A percentile compares a stretch with the other conserved stretches of the same genome.
These are phyloP conservation scores for Sarcoramphus papa DNA, from an alignment of 2,797 vertebrate genomes.

Conservation along the genomic window DNA sequence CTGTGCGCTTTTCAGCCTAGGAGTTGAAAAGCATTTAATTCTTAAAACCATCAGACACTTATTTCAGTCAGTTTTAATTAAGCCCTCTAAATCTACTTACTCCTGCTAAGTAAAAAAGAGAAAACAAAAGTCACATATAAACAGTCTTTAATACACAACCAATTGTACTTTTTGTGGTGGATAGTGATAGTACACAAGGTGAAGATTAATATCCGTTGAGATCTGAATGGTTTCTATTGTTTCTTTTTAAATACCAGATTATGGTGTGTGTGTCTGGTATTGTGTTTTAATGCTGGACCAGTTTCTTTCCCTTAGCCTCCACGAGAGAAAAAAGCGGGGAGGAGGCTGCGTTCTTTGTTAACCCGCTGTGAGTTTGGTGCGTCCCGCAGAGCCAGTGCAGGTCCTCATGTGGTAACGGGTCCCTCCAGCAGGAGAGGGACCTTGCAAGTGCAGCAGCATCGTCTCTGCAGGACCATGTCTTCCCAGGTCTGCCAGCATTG, in stretches of 20 bases:
- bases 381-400: neutral
- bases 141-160: neutral
- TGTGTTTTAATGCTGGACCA: neutral
- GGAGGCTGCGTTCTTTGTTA: neutral
- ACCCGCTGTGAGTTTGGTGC: neutral
- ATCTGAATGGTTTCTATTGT: neutral
- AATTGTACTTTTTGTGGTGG: neutral
- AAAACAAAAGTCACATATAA: neutral
- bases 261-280: neutral
- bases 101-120: neutral
- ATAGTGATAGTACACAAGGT: neutral
- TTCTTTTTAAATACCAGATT: neutral
- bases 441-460: neutral
- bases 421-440: neutral
- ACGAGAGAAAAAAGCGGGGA: neutral
- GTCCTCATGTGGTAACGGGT: neutral
- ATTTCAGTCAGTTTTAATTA: slow-evolving; percentile 5
- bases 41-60: neutral
- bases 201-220: neutral
- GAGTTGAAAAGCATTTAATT: neutral
- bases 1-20: neutral
- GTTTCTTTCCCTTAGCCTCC: neutral
- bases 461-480: neutral
- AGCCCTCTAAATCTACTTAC: neutral
- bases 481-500: neutral